Evolutionary conservation across 2,113 vertebrate genomes (phyloP), one percentile per base, ranked within the genome.

Genomic region (Scortum barcoo): DNA sequence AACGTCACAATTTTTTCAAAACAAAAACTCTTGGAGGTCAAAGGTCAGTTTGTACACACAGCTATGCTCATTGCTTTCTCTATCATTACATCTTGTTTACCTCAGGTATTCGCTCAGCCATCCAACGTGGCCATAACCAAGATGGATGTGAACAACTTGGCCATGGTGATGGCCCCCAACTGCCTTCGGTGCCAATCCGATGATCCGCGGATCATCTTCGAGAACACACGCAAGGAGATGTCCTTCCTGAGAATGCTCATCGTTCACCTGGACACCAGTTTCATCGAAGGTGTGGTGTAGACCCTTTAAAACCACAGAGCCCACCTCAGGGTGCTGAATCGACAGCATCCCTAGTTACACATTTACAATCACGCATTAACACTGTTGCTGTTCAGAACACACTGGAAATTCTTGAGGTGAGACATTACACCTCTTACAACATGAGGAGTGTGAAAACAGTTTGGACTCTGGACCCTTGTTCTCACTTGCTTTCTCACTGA

Each of bases 111-210:
- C 78, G 96, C 97, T 79, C 97, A 97, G 91, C 97, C 97, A 0
- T 92, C 94, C 20, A 98, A 98, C 1, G 97, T 98, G 74, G 95
- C 96, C 8, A 95, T 96, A 67, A 98, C 97, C 7, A 98, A 98
- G 93, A 98, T 98, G 97, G 97, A 98, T 30, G 97, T 98, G 81
- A 98, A 98, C 91, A 98, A 98, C 93, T 91, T 98, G 89, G 97
- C 97, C 81, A 98, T 98, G 97, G 97, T 98, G 76, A 98, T 98
- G 97, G 97, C 97, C 8, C 97, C 97, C 72, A 98, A 98, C 93
- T 98, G 97, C 81, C 95, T 98, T 62, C 95, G 97, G 30, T 98
- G 97, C 86, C 96, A 97, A 51, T 98, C 97, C 0, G 96, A 98
- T 0, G 97, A 98, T 73, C 97, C 97, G 0, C 95, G 96, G 0